A percentile compares a stretch with the other conserved stretches of the same genome.
These are phyloP conservation scores for Drosophila navojoa DNA, from an alignment of 1,140 invertebrate species.

Conservation along the genomic window DNA sequence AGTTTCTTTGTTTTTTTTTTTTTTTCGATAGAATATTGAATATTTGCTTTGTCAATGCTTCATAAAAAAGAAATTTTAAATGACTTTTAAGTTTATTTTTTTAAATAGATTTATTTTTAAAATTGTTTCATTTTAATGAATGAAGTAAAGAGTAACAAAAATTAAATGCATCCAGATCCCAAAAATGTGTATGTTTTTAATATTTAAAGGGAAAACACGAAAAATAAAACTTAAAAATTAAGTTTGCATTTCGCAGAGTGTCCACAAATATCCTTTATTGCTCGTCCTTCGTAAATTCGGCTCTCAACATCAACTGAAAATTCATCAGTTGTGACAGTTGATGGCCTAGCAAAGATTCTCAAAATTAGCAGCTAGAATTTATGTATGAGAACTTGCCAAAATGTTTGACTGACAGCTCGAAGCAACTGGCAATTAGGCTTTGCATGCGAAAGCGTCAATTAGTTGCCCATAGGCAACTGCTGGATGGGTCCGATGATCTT, in stretches of 20 bases:
- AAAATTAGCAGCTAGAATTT: background rate
- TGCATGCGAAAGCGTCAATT: slow-evolving; percentile 26
- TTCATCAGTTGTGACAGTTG: slow-evolving; percentile 11
- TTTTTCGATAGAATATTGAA: too few relatives aligned
- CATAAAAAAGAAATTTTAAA: too few relatives aligned
- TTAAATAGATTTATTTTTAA: too few relatives aligned
- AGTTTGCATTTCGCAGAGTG: background rate
- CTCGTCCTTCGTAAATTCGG: slow-evolving; percentile 3
- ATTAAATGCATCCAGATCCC: too few relatives aligned
- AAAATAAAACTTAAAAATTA: background rate
- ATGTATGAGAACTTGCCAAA: slow-evolving; percentile 1
- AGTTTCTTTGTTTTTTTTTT: too few relatives aligned
- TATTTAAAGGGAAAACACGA: too few relatives aligned
- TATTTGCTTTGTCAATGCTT: too few relatives aligned
- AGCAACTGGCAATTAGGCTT: slow-evolving; percentile 38
- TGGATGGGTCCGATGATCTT: background rate
- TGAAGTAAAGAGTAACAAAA: too few relatives aligned
- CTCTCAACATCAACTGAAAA: slow-evolving; percentile 5
- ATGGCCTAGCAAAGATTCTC: background rate
- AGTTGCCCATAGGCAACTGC: slow-evolving; percentile 16
- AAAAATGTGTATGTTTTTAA: too few relatives aligned
- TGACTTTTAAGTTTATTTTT: too few relatives aligned
- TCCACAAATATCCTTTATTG: background rate
- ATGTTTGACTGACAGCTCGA: slow-evolving; percentile 15
- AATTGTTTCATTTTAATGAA: too few relatives aligned